Base-by-base conservation (phyloP, 2,797 vertebrate species). In the Semotilus atromaculatus region DNA sequence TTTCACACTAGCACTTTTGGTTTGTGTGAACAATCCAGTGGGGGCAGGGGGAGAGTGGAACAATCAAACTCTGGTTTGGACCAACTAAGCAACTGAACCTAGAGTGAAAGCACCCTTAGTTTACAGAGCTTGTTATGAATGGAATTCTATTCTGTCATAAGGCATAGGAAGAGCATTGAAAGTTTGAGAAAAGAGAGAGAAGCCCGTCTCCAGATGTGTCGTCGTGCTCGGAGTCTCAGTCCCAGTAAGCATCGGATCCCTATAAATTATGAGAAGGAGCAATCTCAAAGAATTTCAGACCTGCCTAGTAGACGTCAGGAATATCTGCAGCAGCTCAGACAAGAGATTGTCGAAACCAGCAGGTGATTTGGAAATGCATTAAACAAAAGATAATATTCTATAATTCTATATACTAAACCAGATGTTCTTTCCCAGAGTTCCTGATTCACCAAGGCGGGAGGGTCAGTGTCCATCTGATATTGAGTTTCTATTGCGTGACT, bases 401-500 rank as follows among this genome's bases (percentile, higher is more conserved):
- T 5, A 62, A 43, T 55, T 80, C 14, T 45, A 26, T 38, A 26
- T 67, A 71, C 51, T 16, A 45, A 83, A 9, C 68, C 16, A 51
- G 73, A 67, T 83, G 13, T 67, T 53, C 77, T 48, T 72, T 55
- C 38, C 7, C 90, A 98, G 97, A 92, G 87, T 92, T 80, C 92
- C 92, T 31, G 92, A 95, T 83, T 90, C 92, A 36, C 92, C 89
- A 7, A 92, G 81, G 66, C 94, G 87, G 53, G 92, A 90, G 3
- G 9, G 91, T 81, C 94, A 93, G 66, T 93, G 87, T 87, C 95
- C 97, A 1, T 96, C 96, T 60, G 96, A 98, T 88, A 97, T 99
- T 5, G 96, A 97, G 89, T 90, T 96, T 85, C 88, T 98, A 91
- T 91, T 99, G 87, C 94, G 86, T 67, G 97, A 98, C 91, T 99